Evolutionary conservation across 1,140 invertebrate species (phyloP).

Genomic region (Drosophila lini): DNA sequence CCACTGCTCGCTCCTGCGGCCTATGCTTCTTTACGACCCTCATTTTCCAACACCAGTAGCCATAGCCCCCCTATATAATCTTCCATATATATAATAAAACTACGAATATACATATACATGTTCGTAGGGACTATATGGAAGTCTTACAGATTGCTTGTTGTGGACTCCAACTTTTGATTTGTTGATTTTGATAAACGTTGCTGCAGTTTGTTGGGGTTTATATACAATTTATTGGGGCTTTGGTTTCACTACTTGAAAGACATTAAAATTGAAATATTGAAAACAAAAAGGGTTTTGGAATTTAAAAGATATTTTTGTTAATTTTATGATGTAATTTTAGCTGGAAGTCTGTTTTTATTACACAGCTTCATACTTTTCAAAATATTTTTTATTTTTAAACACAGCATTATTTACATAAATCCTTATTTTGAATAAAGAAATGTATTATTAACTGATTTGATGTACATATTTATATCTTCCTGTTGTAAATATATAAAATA

Average conservation of each 20-base stretch:
- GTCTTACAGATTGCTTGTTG: constrained; percentile 61
- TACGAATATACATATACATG: constrained; percentile 2
- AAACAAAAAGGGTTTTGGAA: background rate
- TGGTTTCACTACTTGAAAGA: background rate
- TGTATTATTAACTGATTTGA: too few relatives aligned
- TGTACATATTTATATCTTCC: too few relatives aligned
- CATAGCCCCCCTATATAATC: constrained; percentile 44
- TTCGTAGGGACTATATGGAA: constrained; percentile 31
- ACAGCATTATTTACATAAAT: too few relatives aligned
- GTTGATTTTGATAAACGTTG: constrained; percentile 51
- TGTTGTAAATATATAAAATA: too few relatives aligned
- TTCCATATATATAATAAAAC: constrained; percentile 7
- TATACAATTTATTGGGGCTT: constrained; percentile 20
- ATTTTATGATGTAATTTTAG: too few relatives aligned
- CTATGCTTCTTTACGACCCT: constrained; percentile 51
- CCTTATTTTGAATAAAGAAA: too few relatives aligned
- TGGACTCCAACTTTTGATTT: constrained; percentile 59
- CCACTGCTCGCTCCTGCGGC: constrained; percentile 12
- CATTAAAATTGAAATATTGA: background rate
- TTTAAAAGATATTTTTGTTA: background rate
- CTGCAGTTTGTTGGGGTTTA: constrained; percentile 22
- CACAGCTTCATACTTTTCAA: too few relatives aligned
- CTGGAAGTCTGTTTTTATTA: too few relatives aligned
- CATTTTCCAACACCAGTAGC: constrained; percentile 78
- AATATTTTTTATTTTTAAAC: background rate